A percentile compares a stretch with the other conserved stretches of the same genome.
Conservation (phyloP, 2,113 vertebrate species). For the Bettongia penicillata region DNA sequence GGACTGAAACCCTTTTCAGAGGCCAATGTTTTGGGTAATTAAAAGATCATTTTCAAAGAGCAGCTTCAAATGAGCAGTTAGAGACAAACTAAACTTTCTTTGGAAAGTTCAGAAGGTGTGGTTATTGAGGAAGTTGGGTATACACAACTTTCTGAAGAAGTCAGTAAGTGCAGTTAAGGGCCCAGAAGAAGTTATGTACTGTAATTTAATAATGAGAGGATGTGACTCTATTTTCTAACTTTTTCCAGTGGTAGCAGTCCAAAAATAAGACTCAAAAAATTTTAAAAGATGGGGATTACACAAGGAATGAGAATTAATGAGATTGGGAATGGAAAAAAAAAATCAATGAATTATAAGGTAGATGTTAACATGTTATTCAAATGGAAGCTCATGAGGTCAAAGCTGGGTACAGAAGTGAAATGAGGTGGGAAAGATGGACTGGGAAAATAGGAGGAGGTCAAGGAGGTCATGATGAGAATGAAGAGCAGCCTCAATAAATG, state of each 20-base stretch:
- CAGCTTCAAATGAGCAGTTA: neutral
- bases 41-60: neutral
- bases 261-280: too few species aligned
- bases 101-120: too few species aligned
- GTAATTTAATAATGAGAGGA: too few species aligned
- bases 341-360: neutral
- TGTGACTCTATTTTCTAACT: too few species aligned
- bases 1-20: neutral
- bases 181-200: too few species aligned
- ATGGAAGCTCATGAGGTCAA: neutral
- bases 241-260: too few species aligned
- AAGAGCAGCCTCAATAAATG: neutral
- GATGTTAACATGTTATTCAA: neutral
- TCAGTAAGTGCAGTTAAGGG: too few species aligned
- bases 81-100: too few species aligned
- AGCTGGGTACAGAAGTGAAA: neutral
- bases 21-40: neutral
- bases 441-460: neutral
- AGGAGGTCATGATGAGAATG: neutral
- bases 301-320: neutral
- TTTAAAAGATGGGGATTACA: too few species aligned
- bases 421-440: neutral
- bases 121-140: too few species aligned
- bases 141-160: too few species aligned
- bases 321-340: neutral